A percentile compares a stretch with the other conserved stretches of the same genome.
phyloP scores from a whole-genome alignment of 64 coral and sea anemone genomes.

The Dendronephthya gigantea region DNA sequence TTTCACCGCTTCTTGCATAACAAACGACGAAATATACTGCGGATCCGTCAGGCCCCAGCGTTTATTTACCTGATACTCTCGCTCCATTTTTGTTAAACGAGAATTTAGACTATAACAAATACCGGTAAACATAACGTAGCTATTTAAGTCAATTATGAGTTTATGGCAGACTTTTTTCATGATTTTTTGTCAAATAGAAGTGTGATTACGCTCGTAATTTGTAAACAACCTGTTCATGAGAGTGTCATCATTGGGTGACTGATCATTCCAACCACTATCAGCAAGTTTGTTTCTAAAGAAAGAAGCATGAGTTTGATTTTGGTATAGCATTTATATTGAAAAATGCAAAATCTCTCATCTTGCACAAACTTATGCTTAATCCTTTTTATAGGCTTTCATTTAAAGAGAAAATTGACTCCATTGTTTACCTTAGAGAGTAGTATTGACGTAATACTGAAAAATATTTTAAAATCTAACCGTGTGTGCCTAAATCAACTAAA shows the following conservation, averaged over 20 bases:
- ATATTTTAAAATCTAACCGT: conserved; percentile 26
- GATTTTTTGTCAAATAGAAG: neutral
- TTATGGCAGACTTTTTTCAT: neutral
- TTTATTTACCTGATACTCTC: neutral
- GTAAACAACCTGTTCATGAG: neutral
- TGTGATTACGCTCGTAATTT: no score
- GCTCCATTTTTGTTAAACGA: neutral
- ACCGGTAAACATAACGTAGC: neutral
- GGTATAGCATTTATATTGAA: no score
- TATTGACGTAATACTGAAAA: conserved; percentile 28
- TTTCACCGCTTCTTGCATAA: neutral
- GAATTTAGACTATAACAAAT: neutral
- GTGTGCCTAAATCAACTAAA: neutral
- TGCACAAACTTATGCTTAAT: no score
- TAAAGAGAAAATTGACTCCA: no score
- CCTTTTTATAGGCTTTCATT: no score
- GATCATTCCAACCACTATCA: neutral
- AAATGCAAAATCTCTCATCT: no score
- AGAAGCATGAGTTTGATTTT: no score
- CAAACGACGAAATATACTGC: neutral
- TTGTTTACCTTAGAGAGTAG: conserved; percentile 25
- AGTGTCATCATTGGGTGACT: neutral
- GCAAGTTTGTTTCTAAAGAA: neutral
- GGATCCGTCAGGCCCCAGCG: neutral
- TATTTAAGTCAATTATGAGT: neutral